Percentiles rank a stretch among this genome's conserved stretches.
Conservation (phyloP, 2,113 vertebrate genomes). For the Hepsetus odoe region DNA sequence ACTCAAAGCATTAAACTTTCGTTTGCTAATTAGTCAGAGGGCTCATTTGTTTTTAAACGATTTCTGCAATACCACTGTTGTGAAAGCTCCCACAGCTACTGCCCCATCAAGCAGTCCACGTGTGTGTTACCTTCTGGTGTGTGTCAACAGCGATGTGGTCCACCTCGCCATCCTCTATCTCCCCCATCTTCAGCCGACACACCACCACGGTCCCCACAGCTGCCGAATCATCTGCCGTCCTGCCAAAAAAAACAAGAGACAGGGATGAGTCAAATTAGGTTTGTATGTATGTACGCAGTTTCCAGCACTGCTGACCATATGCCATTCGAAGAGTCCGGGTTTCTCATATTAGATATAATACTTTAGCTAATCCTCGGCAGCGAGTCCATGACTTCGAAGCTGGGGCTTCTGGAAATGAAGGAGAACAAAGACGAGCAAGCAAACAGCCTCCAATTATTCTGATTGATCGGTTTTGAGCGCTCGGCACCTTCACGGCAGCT, state of each 20-base stretch:
- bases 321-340: background rate
- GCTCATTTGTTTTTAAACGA: no score
- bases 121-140: conserved; percentile 80
- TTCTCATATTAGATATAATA: conserved; percentile 65
- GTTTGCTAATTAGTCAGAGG: no score
- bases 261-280: background rate
- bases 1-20: background rate
- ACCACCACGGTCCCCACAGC: conserved; percentile 89
- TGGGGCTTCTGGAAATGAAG: conserved; percentile 68
- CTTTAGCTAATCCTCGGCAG: conserved; percentile 63
- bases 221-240: conserved; percentile 92
- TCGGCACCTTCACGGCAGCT: conserved; percentile 55
- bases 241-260: conserved; percentile 56
- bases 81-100: no score
- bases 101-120: no score
- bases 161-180: conserved; percentile 86
- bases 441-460: conserved; percentile 68
- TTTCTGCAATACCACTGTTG: no score
- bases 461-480: conserved; percentile 71
- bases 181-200: conserved; percentile 91
- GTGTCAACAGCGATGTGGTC: conserved; percentile 83
- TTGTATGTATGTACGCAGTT: background rate
- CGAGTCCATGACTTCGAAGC: conserved; percentile 69
- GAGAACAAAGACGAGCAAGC: conserved; percentile 61
- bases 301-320: background rate